Evolutionary conservation across 2,888 invertebrate genomes (phyloP), one percentile per base, ranked within the genome.

Genomic region (Hypsopygia costalis): DNA sequence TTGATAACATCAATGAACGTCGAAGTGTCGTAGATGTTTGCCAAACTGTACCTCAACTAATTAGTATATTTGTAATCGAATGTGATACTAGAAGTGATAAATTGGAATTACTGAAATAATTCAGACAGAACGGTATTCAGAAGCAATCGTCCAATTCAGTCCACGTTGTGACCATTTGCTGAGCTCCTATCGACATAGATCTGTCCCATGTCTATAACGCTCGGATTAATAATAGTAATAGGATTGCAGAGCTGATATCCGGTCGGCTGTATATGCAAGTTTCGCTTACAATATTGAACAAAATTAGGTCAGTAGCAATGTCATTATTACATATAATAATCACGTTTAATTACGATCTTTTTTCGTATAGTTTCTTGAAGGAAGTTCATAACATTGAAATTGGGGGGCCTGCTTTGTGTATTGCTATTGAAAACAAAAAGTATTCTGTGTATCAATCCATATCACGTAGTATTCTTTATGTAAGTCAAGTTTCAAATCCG

Each of bases 181-280:
- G 44, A 49, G 46, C 44, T 36, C 43, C 39, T 36, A 28, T 40
- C 36, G 34, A 42, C 28, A 28, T 21, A 20, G 12, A 46, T 43
- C 46, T 46, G 40, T 47, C 34, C 11, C 21, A 33, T 38, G 38
- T 10, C 16, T 28, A 28, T 44, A 46, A 46, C 44, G 41, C 46
- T 47, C 40, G 49, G 52, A 52, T 57, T 57, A 55, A 51, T 53
- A 51, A 39, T 49, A 50, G 47, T 58, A 52, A 52, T 49, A 51
- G 51, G 51, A 52, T 58, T 47, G 44, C 47, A 42, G 48, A 42
- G 52, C 47, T 54, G 47, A 45, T 28, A n/a, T n/a, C n/a, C 41
- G 41, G 44, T 30, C 44, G 45, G 45, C 49, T 44, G 41, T 33
- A 32, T 42, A 38, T 43, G 41, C 41, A 34, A 16, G 25, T 21